phyloP scores from a whole-genome alignment of 2,888 invertebrate species.

The Aphidius colemani region DNA sequence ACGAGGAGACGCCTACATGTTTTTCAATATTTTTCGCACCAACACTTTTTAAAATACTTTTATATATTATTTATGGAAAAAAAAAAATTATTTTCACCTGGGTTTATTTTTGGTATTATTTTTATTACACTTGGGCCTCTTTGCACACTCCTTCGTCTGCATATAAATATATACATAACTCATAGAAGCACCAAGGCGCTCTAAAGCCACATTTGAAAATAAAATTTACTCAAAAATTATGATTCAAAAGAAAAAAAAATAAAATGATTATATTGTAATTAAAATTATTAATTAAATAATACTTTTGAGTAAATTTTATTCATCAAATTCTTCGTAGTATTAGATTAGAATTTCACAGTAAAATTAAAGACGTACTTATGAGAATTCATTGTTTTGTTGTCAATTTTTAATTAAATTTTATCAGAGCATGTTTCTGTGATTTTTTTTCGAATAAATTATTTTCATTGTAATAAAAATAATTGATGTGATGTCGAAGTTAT shows the following conservation, averaged over 20 bases:
- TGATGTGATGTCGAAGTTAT: too few relatives aligned
- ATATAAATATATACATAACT: constrained; percentile 37
- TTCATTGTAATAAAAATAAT: too few relatives aligned
- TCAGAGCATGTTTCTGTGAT: background rate
- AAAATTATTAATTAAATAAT: background rate
- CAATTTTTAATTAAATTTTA: constrained; percentile 8
- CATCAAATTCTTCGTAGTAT: constrained; percentile 30
- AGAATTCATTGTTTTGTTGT: constrained; percentile 48
- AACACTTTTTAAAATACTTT: background rate
- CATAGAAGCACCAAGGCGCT: constrained; percentile 46
- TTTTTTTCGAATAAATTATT: too few relatives aligned
- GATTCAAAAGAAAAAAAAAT: background rate
- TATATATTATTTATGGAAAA: constrained; percentile 34
- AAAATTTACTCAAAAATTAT: constrained; percentile 14
- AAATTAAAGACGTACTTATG: constrained; percentile 45
- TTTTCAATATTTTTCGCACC: constrained; percentile 32
- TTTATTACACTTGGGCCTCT: constrained; percentile 42
- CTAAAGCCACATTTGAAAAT: constrained; percentile 21
- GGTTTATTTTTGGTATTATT: constrained; percentile 33
- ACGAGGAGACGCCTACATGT: constrained; percentile 35
- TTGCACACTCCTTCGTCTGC: constrained; percentile 50
- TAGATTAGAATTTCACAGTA: constrained; percentile 39
- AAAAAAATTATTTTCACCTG: constrained; percentile 15
- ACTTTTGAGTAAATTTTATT: background rate
- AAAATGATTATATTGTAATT: background rate